A percentile compares a stretch with the other conserved stretches of the same genome.
Conservation (phyloP, 2,888 invertebrate genomes). For the Nomada ferruginata region DNA sequence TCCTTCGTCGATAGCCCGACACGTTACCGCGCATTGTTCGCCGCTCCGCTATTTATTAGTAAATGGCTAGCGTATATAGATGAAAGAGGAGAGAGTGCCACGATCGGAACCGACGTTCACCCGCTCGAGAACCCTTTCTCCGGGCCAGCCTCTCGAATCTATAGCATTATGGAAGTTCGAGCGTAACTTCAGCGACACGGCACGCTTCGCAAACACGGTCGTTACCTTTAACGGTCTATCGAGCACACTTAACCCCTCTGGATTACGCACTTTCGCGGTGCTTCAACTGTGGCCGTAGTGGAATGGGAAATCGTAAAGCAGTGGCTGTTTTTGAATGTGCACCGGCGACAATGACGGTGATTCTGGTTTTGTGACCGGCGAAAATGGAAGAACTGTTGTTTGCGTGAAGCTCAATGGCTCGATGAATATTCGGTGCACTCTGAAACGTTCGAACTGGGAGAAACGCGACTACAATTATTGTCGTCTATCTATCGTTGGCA, state of each 20-base stretch:
- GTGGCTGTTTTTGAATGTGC: constrained; percentile 20
- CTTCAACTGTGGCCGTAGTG: background rate
- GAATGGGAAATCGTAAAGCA: constrained; percentile 6
- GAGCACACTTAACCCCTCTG: constrained; percentile 56
- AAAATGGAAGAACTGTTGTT: background rate
- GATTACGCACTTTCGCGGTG: constrained; percentile 38
- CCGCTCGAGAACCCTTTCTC: constrained; percentile 37
- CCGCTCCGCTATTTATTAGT: constrained; percentile 52
- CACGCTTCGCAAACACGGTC: constrained; percentile 59
- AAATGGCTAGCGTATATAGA: constrained; percentile 54
- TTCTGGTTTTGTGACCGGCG: background rate
- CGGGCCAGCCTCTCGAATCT: constrained; percentile 24
- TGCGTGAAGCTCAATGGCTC: background rate
- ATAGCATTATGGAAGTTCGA: constrained; percentile 40
- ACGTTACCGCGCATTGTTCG: constrained; percentile 42
- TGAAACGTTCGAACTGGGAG: background rate
- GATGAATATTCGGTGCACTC: background rate
- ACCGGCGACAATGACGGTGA: background rate
- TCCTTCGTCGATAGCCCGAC: constrained; percentile 53
- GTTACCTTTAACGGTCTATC: constrained; percentile 61
- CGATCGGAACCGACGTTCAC: constrained; percentile 39
- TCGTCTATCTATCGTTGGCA: background rate
- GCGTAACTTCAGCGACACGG: constrained; percentile 23
- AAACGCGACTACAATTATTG: background rate
- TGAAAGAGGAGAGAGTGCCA: constrained; percentile 38